phyloP scores from a whole-genome alignment of 2,113 vertebrate genomes.

The Haemorhous mexicanus region DNA sequence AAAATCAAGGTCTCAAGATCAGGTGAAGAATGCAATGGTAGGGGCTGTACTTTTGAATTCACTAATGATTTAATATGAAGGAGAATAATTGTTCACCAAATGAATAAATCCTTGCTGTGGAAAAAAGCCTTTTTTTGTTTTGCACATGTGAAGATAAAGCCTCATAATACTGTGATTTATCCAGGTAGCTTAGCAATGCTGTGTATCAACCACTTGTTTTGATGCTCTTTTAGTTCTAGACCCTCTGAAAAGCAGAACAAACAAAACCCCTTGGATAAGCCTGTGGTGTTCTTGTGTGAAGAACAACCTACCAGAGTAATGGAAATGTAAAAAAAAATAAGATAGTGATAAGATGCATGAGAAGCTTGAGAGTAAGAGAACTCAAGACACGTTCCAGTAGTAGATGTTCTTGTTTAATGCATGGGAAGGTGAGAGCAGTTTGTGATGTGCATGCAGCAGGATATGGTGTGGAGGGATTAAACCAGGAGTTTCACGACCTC shows the following conservation, averaged over 20 bases:
- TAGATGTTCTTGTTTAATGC: accelerated
- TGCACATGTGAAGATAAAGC: background rate
- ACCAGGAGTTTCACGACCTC: background rate
- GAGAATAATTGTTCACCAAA: background rate
- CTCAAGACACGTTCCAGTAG: accelerated
- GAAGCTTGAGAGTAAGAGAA: background rate
- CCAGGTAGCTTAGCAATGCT: background rate
- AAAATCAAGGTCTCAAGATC: background rate
- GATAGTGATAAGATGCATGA: background rate
- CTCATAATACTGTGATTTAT: background rate
- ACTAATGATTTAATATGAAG: background rate
- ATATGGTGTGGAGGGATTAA: background rate
- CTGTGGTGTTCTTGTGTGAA: background rate
- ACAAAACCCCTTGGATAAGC: background rate
- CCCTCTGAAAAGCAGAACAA: background rate
- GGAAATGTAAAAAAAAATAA: background rate
- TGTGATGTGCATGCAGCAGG: background rate
- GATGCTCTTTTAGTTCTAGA: background rate
- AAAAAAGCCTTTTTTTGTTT: background rate
- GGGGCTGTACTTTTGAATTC: background rate
- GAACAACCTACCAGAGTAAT: background rate
- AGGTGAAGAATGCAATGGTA: background rate
- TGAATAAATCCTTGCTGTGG: background rate
- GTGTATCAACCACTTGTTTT: background rate
- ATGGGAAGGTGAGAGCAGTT: background rate